phyloP scores from a whole-genome alignment of 1,140 invertebrate genomes.

The Lasioglossum albipes region DNA sequence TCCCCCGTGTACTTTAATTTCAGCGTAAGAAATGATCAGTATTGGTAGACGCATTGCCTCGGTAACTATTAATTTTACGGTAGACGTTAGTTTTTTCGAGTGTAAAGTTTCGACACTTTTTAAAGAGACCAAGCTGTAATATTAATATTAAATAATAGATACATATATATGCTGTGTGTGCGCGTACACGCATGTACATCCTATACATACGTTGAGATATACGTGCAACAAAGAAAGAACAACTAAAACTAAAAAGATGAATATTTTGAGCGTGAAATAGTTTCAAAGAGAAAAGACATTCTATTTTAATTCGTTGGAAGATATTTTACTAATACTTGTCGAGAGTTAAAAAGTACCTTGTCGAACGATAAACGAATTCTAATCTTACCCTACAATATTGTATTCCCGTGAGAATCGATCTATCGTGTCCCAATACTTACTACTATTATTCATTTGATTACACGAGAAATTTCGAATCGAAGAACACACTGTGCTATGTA shows the following conservation, averaged over 20 bases:
- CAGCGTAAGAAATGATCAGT: constrained; percentile 35
- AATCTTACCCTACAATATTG: constrained; percentile 30
- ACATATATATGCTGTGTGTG: no score
- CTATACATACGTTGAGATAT: constrained; percentile 33
- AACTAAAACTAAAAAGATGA: constrained; percentile 25
- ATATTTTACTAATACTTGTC: constrained; percentile 69
- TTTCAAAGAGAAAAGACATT: constrained; percentile 53
- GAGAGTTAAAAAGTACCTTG: constrained; percentile 41
- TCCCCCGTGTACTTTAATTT: constrained; percentile 15
- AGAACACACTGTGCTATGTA: constrained; percentile 62
- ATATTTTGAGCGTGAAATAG: constrained; percentile 47
- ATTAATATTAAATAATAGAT: constrained; percentile 7
- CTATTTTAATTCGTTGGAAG: constrained; percentile 67
- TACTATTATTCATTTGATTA: constrained; percentile 18
- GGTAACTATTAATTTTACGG: constrained; percentile 29
- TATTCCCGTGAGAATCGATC: constrained; percentile 44
- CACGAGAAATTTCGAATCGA: background rate
- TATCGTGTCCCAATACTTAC: constrained; percentile 25
- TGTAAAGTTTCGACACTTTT: constrained; percentile 16
- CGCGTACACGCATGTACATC: background rate
- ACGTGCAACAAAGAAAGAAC: constrained; percentile 40
- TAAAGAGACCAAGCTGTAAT: constrained; percentile 42
- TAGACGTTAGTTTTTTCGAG: constrained; percentile 5
- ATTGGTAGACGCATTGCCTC: constrained; percentile 18
- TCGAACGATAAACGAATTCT: constrained; percentile 49